Evolutionary conservation across 37 sponge, comb jelly and placozoan genomes (phyloP), one percentile per base, ranked within the genome.

Genomic region (Aplysina aerophoba): DNA sequence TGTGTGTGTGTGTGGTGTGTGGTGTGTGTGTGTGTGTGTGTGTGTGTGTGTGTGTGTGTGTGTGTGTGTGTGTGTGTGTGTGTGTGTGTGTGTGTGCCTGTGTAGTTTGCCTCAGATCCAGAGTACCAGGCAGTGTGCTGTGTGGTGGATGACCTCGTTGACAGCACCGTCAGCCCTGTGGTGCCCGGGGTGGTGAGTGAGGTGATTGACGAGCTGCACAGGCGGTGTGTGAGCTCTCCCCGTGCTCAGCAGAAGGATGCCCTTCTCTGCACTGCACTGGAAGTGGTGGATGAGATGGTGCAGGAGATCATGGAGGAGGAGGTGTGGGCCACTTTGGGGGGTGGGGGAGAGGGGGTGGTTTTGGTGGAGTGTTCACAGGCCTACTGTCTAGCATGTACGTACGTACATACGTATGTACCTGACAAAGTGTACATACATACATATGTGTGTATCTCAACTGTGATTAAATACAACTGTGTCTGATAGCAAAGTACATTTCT

Each of bases 201-300:
- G n/a, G 53, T 44, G 17, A 75, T 75, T 53, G 78, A 75, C 12
- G 78, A 75, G 20, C 78, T 75, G 17, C 78, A 75, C 78, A 53
- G 39, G 54, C 1, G 2, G 54, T 36, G 37, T 38, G 78, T 75
- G 25, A 5, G 12, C 54, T 75, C 78, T 50, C 78, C 78, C n/a
- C 37, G 37, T 53, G 22, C 44, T 21, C 16, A n/a, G 22, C 24
- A 12, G 20, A 2, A 75, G 22, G 53, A 75, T 75, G 37, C 54
- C 1, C 54, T 75, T 24, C 78, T 75, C n/a, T 17, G 25, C 6
- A 75, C 54, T 2, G 54, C 78, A 75, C 33, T 75, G 78, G 53
- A 36, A 5, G n/a, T 25, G 4, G 37, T 75, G 78, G 25, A 50
- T 41, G 53, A 11, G 22, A 50, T 75, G 38, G 22, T 75, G 22